Percentiles rank a stretch among this genome's conserved stretches.
These are phyloP conservation scores for Ranitomeya imitator DNA, from an alignment of 2,113 vertebrate species.

Conservation along the genomic window DNA sequence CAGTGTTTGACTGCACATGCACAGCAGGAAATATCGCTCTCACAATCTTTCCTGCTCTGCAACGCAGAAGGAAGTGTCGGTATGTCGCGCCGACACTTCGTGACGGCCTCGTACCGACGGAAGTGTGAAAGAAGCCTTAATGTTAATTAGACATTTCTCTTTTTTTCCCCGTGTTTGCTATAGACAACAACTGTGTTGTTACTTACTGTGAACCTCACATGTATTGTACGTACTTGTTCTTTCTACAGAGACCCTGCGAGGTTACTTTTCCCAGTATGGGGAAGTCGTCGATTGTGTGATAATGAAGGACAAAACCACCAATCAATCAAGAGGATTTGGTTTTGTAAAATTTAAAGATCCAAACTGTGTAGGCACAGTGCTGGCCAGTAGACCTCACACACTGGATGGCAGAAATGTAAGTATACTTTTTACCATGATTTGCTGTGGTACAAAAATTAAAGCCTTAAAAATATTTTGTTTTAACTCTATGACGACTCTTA, in stretches of 20 bases:
- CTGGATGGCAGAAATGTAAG: slow-evolving; percentile 97
- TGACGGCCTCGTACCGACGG: too few species aligned
- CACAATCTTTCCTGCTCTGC: too few species aligned
- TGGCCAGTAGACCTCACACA: slow-evolving; percentile 97
- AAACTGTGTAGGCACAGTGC: slow-evolving; percentile 95
- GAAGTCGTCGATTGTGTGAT: slow-evolving; percentile 99
- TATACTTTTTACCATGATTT: slow-evolving; percentile 51
- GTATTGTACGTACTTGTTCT: slow-evolving; percentile 56
- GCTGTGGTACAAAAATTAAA: neutral
- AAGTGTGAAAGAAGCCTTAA: too few species aligned
- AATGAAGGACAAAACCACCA: slow-evolving; percentile 99
- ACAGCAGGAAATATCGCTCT: too few species aligned
- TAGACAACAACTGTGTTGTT: too few species aligned
- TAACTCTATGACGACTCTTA: too few species aligned
- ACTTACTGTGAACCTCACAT: neutral
- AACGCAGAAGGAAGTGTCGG: too few species aligned
- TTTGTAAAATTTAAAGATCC: slow-evolving; percentile 99
- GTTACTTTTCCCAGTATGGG: slow-evolving; percentile 98
- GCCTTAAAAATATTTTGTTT: too few species aligned
- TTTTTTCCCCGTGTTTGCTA: too few species aligned
- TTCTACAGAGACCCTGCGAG: slow-evolving; percentile 91
- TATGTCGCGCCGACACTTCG: too few species aligned
- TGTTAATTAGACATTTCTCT: too few species aligned
- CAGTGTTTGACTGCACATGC: too few species aligned
- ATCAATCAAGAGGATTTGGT: slow-evolving; percentile 98